Percentiles rank a stretch among this genome's conserved stretches.
phyloP scores from a whole-genome alignment of 2,113 vertebrate species.

The Nyctereutes procyonoides region DNA sequence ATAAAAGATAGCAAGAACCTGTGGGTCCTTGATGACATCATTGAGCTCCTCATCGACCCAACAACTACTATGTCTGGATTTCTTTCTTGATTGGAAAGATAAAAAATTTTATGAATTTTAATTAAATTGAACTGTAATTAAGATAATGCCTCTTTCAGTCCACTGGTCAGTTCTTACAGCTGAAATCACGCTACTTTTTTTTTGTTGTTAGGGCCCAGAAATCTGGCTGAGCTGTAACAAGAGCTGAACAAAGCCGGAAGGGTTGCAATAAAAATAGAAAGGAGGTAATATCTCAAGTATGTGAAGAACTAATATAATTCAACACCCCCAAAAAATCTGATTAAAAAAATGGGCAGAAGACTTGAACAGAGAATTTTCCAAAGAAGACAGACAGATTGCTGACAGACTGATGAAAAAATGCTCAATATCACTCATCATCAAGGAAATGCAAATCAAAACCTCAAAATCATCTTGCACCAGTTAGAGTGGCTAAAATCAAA shows the following conservation, averaged over 20 bases:
- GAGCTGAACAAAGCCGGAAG: not conserved
- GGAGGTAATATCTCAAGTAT: not conserved
- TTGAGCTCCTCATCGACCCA: not conserved
- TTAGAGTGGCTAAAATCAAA: not conserved
- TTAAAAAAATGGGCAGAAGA: not conserved
- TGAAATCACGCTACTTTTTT: not conserved
- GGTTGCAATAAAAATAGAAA: not conserved
- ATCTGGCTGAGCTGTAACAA: not conserved
- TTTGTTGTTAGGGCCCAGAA: not conserved
- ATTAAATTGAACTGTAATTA: not conserved
- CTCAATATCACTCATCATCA: not conserved
- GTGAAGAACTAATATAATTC: not conserved
- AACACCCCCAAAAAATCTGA: not conserved
- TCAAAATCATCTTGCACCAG: not conserved
- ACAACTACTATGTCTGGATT: not conserved
- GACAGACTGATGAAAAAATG: not conserved
- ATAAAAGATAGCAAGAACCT: not conserved
- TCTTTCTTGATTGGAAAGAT: not conserved
- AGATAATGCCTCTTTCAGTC: not conserved
- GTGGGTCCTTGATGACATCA: not conserved
- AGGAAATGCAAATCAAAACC: not conserved
- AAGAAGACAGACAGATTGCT: not conserved
- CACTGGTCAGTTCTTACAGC: not conserved
- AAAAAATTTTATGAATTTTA: not conserved
- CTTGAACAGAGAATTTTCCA: not conserved